Evolutionary conservation across 2,797 vertebrate genomes (phyloP), one percentile per base, ranked within the genome.

Genomic region (Gorsachius magnificus): DNA sequence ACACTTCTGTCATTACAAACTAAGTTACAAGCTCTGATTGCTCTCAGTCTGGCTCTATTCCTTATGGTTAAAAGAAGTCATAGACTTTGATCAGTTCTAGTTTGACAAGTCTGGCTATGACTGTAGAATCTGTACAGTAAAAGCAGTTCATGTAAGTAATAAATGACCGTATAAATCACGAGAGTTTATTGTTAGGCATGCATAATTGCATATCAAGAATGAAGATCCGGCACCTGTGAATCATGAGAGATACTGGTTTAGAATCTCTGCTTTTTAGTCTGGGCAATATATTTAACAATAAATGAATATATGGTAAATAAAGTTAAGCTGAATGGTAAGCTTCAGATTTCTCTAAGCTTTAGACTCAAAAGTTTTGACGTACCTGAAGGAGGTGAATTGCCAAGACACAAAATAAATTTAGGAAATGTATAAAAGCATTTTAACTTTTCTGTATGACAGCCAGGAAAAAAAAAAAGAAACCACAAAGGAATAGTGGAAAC

Each of bases 61-160:
- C 75, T 75, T 72, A 20, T 31, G 10, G 5, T 60, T 84, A 36
- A 71, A 89, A 83, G 58, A 94, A 94, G 60, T 64, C 9, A 16
- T 28, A n/a, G 56, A 24, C 10, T 80, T 41, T 81, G 41, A 83
- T 26, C 79, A 78, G 50, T 50, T 95, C 26, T 80, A 43, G 20
- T 88, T 70, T 81, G 72, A 69, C 75, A 83, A 86, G 41, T 79
- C 57, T 92, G 60, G 60, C 75, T 75, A n/a, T 9, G 12, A 21
- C 76, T 91, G 35, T 89, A 88, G 83, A 88, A 91, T 80, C 65
- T 89, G n/a, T 90, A 80, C 65, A 56, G 61, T 90, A 88, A 91
- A 91, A 88, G 11, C 41, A 61, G 65, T 69, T 90, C 4, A 16
- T 61, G 16, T 69, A 61, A 77, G 31, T 83, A 81, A 88, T 75